Percentiles rank a stretch among this genome's conserved stretches.
Conservation (phyloP, 2,797 vertebrate species). For the Phoeniculus purpureus region DNA sequence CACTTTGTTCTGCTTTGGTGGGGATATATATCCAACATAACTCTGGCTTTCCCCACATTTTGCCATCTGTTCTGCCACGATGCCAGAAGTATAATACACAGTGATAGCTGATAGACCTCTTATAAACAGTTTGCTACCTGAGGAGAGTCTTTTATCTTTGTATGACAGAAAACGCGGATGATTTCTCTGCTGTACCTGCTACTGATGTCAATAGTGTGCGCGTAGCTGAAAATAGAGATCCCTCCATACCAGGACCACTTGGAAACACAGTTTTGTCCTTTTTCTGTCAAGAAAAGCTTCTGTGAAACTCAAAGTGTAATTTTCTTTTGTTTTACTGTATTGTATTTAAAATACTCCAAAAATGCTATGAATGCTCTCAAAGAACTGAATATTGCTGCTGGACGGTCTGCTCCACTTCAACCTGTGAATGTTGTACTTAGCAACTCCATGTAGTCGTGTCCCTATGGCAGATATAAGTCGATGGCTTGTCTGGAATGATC, state of each 20-base stretch:
- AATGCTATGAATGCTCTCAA: conserved; percentile 51
- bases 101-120: background rate
- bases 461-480: conserved; percentile 48
- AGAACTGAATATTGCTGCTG: conserved; percentile 76
- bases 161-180: background rate
- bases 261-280: conserved; percentile 9
- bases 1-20: background rate
- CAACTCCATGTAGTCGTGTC: conserved; percentile 49
- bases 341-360: conserved; percentile 59
- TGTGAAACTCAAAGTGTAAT: conserved; percentile 42
- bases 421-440: conserved; percentile 69
- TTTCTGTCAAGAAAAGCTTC: conserved; percentile 6
- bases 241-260: background rate
- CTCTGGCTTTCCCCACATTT: background rate
- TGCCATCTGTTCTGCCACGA: background rate
- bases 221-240: background rate
- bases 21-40: background rate
- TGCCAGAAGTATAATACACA: background rate
- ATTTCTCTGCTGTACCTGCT: background rate
- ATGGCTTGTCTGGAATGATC: conserved; percentile 74
- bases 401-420: conserved; percentile 69
- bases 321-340: conserved; percentile 21
- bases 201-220: background rate
- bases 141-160: background rate
- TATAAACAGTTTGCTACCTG: background rate